These are phyloP conservation scores for Otolemur crassicaudatus DNA, from an alignment of 2,797 vertebrate species.

Conservation along the genomic window DNA sequence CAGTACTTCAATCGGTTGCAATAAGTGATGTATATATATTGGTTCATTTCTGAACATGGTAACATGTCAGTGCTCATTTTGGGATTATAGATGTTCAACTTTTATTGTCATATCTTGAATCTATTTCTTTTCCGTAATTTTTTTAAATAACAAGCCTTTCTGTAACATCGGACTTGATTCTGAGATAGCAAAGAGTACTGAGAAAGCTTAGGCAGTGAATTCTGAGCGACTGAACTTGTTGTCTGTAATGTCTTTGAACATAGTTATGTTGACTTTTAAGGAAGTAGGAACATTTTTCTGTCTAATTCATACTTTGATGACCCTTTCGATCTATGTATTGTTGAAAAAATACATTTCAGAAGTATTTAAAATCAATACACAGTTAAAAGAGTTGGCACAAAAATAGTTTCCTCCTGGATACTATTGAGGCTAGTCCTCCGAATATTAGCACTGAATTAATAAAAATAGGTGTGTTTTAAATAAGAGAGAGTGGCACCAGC, in stretches of 20 bases:
- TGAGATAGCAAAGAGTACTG: not conserved
- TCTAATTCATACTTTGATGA: slow-evolving; percentile 44
- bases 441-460: not conserved
- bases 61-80: not conserved
- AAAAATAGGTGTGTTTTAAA: not conserved
- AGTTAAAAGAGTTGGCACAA: slow-evolving; percentile 8
- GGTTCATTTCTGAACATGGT: slow-evolving; percentile 2
- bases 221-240: not conserved
- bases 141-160: not conserved
- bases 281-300: not conserved
- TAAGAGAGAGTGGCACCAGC: too few relatives aligned
- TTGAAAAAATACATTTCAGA: slow-evolving; percentile 56
- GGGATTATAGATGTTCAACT: not conserved
- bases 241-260: slow-evolving; percentile 13
- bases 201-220: not conserved
- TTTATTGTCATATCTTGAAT: not conserved
- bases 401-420: slow-evolving; percentile 9
- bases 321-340: not conserved
- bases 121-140: not conserved
- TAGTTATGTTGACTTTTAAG: slow-evolving; percentile 36
- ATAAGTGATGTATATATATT: slow-evolving; percentile 17
- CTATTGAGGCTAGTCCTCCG: not conserved
- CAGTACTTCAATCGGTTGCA: not conserved
- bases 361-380: slow-evolving; percentile 27
- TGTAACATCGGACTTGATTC: not conserved